A percentile compares a stretch with the other conserved stretches of the same genome.
Conservation (phyloP, 2,888 invertebrate species). For the Caenorhabditis sp. region DNA sequence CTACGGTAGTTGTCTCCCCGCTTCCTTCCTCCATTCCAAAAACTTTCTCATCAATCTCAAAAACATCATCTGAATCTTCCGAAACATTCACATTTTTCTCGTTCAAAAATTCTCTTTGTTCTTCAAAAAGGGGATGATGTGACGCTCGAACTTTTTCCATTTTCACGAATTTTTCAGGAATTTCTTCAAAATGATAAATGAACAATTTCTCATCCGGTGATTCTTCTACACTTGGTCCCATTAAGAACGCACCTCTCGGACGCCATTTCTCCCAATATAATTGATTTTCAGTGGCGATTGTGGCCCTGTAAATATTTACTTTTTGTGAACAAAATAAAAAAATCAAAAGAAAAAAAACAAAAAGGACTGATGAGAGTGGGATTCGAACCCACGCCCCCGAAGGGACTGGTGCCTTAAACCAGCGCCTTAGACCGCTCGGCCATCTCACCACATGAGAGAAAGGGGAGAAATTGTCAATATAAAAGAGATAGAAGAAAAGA, state of each 20-base stretch:
- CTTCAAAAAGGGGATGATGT: constrained; percentile 35
- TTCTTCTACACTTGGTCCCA: constrained; percentile 24
- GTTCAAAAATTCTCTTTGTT: constrained; percentile 35
- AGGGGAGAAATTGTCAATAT: neutral
- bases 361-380: constrained; percentile 76
- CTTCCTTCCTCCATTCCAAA: constrained; percentile 6
- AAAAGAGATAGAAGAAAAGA: constrained; percentile 1
- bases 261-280: constrained; percentile 60
- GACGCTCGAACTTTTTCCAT: constrained; percentile 25
- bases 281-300: constrained; percentile 53
- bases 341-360: constrained; percentile 8
- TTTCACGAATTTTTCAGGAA: constrained; percentile 17
- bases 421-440: constrained; percentile 85
- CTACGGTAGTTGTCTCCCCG: no score
- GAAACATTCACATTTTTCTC: neutral
- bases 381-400: constrained; percentile 87
- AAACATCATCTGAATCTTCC: constrained; percentile 31
- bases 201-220: constrained; percentile 26
- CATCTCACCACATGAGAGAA: constrained; percentile 10
- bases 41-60: constrained; percentile 12
- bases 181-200: constrained; percentile 25
- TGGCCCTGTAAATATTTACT: constrained; percentile 38
- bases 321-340: no score
- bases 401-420: constrained; percentile 86
- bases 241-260: constrained; percentile 45